Evolutionary conservation across 2,888 invertebrate genomes (phyloP).

Genomic region (Meganola albula): DNA sequence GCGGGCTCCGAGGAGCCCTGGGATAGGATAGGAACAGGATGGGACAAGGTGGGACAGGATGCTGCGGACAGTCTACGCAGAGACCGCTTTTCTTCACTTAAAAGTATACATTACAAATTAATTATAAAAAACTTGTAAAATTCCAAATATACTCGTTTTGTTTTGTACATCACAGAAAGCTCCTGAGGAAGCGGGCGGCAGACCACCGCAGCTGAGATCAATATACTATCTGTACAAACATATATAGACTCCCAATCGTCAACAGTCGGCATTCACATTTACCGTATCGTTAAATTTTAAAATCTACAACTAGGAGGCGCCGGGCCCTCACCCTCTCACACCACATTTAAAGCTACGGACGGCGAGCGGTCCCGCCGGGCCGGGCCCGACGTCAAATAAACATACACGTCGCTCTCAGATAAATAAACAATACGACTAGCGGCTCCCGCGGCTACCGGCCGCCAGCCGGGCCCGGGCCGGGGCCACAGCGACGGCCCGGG

Average conservation of each 20-base stretch:
- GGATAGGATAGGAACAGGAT: slow-evolving; percentile 48
- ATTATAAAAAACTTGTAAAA: slow-evolving; percentile 78
- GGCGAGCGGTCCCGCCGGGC: slow-evolving; percentile 28
- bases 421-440: slow-evolving; percentile 54
- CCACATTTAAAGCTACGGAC: slow-evolving; percentile 30
- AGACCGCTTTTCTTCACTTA: slow-evolving; percentile 63
- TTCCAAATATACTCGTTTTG: slow-evolving; percentile 72
- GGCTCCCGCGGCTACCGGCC: slow-evolving; percentile 34
- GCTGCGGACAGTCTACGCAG: slow-evolving; percentile 57
- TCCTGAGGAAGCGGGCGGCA: slow-evolving; percentile 43
- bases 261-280: slow-evolving; percentile 55
- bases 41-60: slow-evolving; percentile 43
- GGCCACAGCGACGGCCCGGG: slow-evolving; percentile 27
- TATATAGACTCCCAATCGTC: slow-evolving; percentile 62
- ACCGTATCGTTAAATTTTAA: slow-evolving; percentile 67
- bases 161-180: slow-evolving; percentile 76
- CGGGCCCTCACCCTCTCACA: slow-evolving; percentile 23
- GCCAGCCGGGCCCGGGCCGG: slow-evolving; percentile 31
- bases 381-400: slow-evolving; percentile 48
- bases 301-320: slow-evolving; percentile 56
- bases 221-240: slow-evolving; percentile 68
- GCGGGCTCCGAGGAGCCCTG: slow-evolving; percentile 58
- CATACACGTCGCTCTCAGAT: slow-evolving; percentile 69
- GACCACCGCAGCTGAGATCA: slow-evolving; percentile 72
- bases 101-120: slow-evolving; percentile 73